These are phyloP conservation scores for Centropyge bicolor DNA, from an alignment of 2,797 vertebrate species.

Conservation along the genomic window DNA sequence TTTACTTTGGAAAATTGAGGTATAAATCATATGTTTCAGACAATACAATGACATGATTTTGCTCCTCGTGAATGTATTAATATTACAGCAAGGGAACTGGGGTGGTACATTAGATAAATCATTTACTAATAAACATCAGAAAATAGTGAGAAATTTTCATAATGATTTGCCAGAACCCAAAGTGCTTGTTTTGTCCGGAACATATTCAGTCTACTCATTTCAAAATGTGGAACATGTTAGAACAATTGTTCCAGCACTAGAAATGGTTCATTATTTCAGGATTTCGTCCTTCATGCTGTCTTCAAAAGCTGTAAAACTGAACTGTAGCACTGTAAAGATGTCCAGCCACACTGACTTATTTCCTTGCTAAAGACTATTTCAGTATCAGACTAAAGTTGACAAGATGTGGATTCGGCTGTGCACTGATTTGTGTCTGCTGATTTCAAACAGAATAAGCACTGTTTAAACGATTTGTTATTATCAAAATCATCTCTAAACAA, in stretches of 20 bases:
- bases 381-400: not conserved
- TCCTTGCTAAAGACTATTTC: constrained; percentile 1
- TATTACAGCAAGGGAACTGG: not conserved
- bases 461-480: not conserved
- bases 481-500: not conserved
- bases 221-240: not conserved
- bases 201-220: not conserved
- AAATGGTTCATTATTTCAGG: not conserved
- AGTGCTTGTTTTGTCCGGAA: not conserved
- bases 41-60: not conserved
- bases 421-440: constrained; percentile 8
- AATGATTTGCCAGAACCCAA: not conserved
- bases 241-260: no score
- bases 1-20: constrained; percentile 2
- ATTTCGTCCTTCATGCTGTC: not conserved
- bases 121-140: not conserved
- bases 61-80: not conserved
- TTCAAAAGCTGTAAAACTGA: not conserved
- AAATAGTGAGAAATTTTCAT: not conserved
- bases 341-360: constrained; percentile 1
- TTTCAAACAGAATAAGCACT: constrained; percentile 16
- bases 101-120: no score
- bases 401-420: constrained; percentile 3
- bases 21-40: not conserved
- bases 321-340: not conserved